Conservation (phyloP, 1,140 invertebrate species). For the Cydia amplana region DNA sequence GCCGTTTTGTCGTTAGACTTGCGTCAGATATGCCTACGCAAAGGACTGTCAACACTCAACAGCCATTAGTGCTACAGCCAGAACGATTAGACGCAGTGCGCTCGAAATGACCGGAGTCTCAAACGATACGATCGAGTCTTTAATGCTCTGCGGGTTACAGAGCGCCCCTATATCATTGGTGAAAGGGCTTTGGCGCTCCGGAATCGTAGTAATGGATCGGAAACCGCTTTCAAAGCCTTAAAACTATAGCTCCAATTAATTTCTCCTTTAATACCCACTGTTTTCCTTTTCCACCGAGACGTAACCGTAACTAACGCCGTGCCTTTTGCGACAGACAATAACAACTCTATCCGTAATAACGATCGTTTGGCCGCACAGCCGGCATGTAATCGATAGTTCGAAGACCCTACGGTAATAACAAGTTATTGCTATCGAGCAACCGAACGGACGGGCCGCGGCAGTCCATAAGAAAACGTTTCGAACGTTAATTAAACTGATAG, state of each 20-base stretch:
- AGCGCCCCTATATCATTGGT: slow-evolving; percentile 28
- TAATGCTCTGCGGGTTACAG: slow-evolving; percentile 21
- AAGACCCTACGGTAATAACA: slow-evolving; percentile 51
- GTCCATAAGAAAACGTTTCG: slow-evolving; percentile 41
- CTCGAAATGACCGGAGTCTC: slow-evolving; percentile 21
- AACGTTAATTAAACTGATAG: slow-evolving; percentile 45
- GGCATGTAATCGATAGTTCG: slow-evolving; percentile 57
- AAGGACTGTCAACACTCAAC: slow-evolving; percentile 26
- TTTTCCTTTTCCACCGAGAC: slow-evolving; percentile 2
- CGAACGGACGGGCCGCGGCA: slow-evolving; percentile 27
- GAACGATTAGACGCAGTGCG: slow-evolving; percentile 17
- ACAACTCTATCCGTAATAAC: slow-evolving; percentile 28
- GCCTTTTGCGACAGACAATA: slow-evolving; percentile 27
- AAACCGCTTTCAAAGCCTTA: slow-evolving; percentile 29
- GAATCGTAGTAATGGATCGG: slow-evolving; percentile 27
- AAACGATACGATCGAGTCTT: slow-evolving; percentile 25
- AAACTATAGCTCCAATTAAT: slow-evolving; percentile 24
- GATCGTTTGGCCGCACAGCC: slow-evolving; percentile 18
- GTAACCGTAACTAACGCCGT: slow-evolving; percentile 17
- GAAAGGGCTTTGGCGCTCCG: slow-evolving; percentile 23
- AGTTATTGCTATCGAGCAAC: slow-evolving; percentile 43
- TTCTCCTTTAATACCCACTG: slow-evolving; percentile 11
- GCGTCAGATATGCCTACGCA: slow-evolving; percentile 6
- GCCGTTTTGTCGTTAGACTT: no score
- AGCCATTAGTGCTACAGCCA: slow-evolving; percentile 18